Conservation (phyloP, 2,113 vertebrate genomes). For the Gallinago media region DNA sequence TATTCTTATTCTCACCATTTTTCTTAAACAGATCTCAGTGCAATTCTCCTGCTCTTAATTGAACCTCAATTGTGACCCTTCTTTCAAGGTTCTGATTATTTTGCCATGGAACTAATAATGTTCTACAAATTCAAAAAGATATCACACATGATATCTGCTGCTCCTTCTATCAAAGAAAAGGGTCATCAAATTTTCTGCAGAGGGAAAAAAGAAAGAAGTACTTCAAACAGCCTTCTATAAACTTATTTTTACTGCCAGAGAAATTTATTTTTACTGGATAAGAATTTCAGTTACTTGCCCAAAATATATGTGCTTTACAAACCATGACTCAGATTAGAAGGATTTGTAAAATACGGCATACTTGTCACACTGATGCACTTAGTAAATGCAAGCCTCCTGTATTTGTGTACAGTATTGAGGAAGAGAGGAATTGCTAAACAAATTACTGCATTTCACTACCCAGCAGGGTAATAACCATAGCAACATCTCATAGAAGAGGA, state of each 20-base stretch:
- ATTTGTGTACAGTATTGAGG: not conserved
- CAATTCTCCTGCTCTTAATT: not conserved
- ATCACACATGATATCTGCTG: not conserved
- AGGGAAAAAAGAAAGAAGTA: not conserved
- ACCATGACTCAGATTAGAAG: not conserved
- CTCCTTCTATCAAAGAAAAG: not conserved
- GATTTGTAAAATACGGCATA: not conserved
- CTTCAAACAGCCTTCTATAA: not conserved
- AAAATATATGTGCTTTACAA: not conserved
- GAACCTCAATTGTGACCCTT: not conserved
- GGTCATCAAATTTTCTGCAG: not conserved
- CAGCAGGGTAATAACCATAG: slow-evolving; percentile 65
- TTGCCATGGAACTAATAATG: not conserved
- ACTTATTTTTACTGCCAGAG: not conserved
- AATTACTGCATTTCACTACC: slow-evolving; percentile 53
- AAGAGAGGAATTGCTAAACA: slow-evolving; percentile 42
- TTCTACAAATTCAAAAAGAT: not conserved
- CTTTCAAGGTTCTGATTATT: not conserved
- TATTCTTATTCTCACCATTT: not conserved
- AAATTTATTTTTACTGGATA: not conserved
- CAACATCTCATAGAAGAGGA: slow-evolving; percentile 25
- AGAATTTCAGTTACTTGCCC: not conserved
- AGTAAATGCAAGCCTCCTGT: not conserved
- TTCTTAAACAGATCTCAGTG: not conserved
- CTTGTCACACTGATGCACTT: slow-evolving; percentile 22